These are phyloP conservation scores for Zele albiditarsus DNA, from an alignment of 2,888 invertebrate genomes.

Conservation along the genomic window DNA sequence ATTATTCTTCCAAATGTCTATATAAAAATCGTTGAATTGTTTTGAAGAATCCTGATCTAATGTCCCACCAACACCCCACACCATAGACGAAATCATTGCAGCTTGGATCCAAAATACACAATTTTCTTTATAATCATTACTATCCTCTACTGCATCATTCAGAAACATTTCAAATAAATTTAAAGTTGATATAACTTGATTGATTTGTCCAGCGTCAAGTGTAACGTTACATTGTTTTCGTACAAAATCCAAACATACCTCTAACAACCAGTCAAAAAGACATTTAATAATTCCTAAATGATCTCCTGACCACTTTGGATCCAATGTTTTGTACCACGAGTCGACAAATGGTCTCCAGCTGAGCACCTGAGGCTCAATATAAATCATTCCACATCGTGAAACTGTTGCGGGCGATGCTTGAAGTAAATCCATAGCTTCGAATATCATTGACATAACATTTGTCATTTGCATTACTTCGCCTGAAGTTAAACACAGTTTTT, in stretches of 20 bases:
- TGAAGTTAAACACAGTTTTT: constrained; percentile 89
- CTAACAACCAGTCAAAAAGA: constrained; percentile 85
- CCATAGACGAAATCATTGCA: constrained; percentile 81
- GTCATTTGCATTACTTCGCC: constrained; percentile 92
- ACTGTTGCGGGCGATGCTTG: constrained; percentile 92
- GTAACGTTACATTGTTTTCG: constrained; percentile 80
- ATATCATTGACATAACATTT: constrained; percentile 87
- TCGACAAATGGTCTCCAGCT: constrained; percentile 88
- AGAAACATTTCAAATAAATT: constrained; percentile 85
- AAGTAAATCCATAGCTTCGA: constrained; percentile 89
- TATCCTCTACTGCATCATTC: constrained; percentile 81
- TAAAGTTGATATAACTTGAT: constrained; percentile 82
- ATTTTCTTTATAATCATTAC: constrained; percentile 76
- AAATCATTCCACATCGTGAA: constrained; percentile 92
- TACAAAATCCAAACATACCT: constrained; percentile 84
- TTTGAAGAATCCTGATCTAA: constrained; percentile 82
- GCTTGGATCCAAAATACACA: constrained; percentile 84
- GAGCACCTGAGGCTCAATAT: constrained; percentile 87
- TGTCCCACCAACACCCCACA: constrained; percentile 91
- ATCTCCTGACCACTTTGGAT: constrained; percentile 79
- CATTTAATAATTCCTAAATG: constrained; percentile 77
- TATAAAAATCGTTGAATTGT: constrained; percentile 79
- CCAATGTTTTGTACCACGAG: constrained; percentile 84
- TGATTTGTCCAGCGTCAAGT: constrained; percentile 82
- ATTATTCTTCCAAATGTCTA: constrained; percentile 75